Conservation (phyloP, 1,140 invertebrate species). For the Venustaconcha ellipsiformis region DNA sequence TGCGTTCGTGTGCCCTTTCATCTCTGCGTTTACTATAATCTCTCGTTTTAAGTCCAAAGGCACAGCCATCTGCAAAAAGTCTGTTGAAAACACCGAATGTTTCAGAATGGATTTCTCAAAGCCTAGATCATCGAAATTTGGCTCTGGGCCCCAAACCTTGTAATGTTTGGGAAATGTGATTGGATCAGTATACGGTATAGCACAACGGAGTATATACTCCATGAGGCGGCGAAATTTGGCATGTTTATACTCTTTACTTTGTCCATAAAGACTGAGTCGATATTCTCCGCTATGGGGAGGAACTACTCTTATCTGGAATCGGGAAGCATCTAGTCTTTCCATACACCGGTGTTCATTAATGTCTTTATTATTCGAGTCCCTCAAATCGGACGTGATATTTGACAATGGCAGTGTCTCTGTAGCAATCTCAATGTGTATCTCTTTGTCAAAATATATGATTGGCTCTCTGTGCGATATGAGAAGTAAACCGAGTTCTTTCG, state of each 20-base stretch:
- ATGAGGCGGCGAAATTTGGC: slow-evolving; percentile 19
- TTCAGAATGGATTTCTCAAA: slow-evolving; percentile 27
- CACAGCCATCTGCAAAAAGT: slow-evolving; percentile 14
- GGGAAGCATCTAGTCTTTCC: slow-evolving; percentile 13
- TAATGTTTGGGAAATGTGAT: slow-evolving; percentile 21
- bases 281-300: slow-evolving; percentile 22
- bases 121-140: slow-evolving; percentile 27
- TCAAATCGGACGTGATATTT: slow-evolving; percentile 24
- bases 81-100: slow-evolving; percentile 18
- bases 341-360: slow-evolving; percentile 17
- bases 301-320: slow-evolving; percentile 26
- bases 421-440: slow-evolving; percentile 22
- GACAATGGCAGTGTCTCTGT: slow-evolving; percentile 19
- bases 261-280: slow-evolving; percentile 21
- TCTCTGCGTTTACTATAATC: slow-evolving; percentile 11
- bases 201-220: slow-evolving; percentile 33
- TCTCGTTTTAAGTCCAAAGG: slow-evolving; percentile 12
- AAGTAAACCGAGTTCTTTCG: slow-evolving; percentile 23
- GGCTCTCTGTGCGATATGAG: slow-evolving; percentile 27
- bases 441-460: slow-evolving; percentile 24
- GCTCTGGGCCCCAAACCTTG: slow-evolving; percentile 29
- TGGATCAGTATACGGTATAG: background rate
- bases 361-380: slow-evolving; percentile 9
- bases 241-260: slow-evolving; percentile 18
- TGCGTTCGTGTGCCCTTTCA: slow-evolving; percentile 14